Base-by-base conservation (phyloP, 1,140 invertebrate species). In the Muscidifurax raptorellus region DNA sequence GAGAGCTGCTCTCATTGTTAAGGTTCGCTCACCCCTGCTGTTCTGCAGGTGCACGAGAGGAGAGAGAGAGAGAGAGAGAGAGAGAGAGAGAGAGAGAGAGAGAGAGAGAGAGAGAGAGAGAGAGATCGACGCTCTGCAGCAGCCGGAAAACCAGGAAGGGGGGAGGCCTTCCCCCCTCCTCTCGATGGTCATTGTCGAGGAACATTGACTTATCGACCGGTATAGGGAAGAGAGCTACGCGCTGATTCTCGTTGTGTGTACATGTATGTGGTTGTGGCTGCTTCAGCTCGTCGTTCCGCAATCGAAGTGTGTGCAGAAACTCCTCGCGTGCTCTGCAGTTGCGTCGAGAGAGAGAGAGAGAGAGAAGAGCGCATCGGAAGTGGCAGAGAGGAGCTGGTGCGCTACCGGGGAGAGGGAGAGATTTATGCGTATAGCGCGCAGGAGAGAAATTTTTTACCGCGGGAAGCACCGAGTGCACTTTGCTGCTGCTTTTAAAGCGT, bases 201-300 rank as follows among this genome's bases (percentile, higher is more conserved):
- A 84, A 80, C 77, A 80, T 84, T 84, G 83, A 80, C 76, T 84
- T 84, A 84, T 84, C 83, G 83, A 84, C 52, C 67, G 47, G 40
- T 6, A 25, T 44, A 59, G 69, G 44, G 27, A 59, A 59, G 28
- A 25, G 36, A 36, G 47, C 59, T 64, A 22, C 13, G 10, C 66
- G 66, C 25, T 27, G 66, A 69, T 69, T 69, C 28, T 28, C 28
- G 25, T 27, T 69, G 66, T 69, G 25, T 30, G 0, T 30, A 59
- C 6, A 52, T 18, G 15, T 52, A 52, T 22, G 4, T n/a, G 18
- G 52, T n/a, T 59, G 52, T n/a, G 7, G 7, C 36, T 59, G 52
- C 52, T 59, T 59, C 18, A 59, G 52, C 18, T 59, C 18, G 22
- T 59, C 15, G 52, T 59, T 59, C 52, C 18, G 52, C 52, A 59